Conservation (phyloP, 2,888 invertebrate genomes). For the Lordiphosa fenestrarum region DNA sequence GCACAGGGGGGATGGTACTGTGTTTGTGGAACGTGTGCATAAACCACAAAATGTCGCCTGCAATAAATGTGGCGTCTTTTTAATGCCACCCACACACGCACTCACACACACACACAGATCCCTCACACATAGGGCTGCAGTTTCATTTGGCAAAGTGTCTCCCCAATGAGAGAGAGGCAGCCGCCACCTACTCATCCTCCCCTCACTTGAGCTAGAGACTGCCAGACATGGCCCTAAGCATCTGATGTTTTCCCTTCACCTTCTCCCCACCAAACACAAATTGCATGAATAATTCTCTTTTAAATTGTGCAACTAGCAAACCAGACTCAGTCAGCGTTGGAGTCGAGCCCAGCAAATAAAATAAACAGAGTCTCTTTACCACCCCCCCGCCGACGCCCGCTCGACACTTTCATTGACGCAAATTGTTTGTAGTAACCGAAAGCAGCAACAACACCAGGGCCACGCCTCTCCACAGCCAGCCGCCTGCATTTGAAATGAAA, state of each 20-base stretch:
- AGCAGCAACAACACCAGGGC: constrained; percentile 20
- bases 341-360: constrained; percentile 48
- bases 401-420: constrained; percentile 69
- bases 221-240: constrained; percentile 16
- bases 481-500: constrained; percentile 60
- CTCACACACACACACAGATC: constrained; percentile 1
- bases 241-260: constrained; percentile 10
- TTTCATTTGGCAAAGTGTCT: constrained; percentile 65
- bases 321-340: constrained; percentile 8
- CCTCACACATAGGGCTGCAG: constrained; percentile 35
- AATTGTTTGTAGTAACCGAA: constrained; percentile 65
- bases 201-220: constrained; percentile 22
- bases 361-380: constrained; percentile 47
- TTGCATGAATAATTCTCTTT: constrained; percentile 75
- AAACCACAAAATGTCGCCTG: constrained; percentile 71
- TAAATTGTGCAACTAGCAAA: constrained; percentile 65
- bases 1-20: background rate
- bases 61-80: constrained; percentile 66
- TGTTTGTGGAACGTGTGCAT: constrained; percentile 63
- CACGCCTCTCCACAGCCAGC: constrained; percentile 7
- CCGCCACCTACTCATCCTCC: constrained; percentile 8
- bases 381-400: constrained; percentile 6
- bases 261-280: constrained; percentile 45
- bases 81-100: constrained; percentile 40
- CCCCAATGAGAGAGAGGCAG: constrained; percentile 22